Evolutionary conservation across 92 coral and sea anemone genomes (phyloP), one percentile per base, ranked within the genome.

Genomic region (Siderastrea siderea): DNA sequence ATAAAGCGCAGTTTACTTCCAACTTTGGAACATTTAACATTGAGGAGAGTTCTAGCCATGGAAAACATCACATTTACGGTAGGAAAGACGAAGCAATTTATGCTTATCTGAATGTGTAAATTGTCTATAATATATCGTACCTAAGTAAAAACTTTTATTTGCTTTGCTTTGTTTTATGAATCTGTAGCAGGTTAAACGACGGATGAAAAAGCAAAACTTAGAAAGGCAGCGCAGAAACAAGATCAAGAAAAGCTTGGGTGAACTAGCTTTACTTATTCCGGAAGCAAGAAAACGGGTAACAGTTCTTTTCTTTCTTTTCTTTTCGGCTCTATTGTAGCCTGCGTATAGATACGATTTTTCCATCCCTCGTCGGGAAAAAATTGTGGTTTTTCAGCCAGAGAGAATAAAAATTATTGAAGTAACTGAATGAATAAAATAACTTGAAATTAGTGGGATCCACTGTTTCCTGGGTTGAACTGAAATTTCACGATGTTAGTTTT

Each of bases 201-300:
- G 19, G 78, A 26, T 44, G 61, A 62, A 3, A 16, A 83, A 83
- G 57, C 70, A 47, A 26, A 11, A 17, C 3, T 15, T 73, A 0
- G 81, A 84, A 16, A 84, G 19, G 74, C 71, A 6, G 12, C 71
- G 87, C 14, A 84, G 87, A 7, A 52, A 65, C 15, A 26, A 7
- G 54, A 84, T 84, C 50, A 84, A 84, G 81, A 74, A 84, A 49
- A 84, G 87, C 17, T 55, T 84, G 44, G 80, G 51, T 0, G 73
- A 84, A 15, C 87, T 84, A 1, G 44, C 87, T 16, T 51, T 3
- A 47, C 81, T 84, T 38, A 43, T 84, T 47, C 87, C 87, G 13
- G 80, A 84, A 13, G 87, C 87, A 6, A 74, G 54, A 63, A 62
- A 49, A 26, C 80, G 45, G 87, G 87, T 84, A 73, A 70, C 54